Base-by-base conservation (phyloP, 1,140 invertebrate genomes). In the Drosophila cardini region DNA sequence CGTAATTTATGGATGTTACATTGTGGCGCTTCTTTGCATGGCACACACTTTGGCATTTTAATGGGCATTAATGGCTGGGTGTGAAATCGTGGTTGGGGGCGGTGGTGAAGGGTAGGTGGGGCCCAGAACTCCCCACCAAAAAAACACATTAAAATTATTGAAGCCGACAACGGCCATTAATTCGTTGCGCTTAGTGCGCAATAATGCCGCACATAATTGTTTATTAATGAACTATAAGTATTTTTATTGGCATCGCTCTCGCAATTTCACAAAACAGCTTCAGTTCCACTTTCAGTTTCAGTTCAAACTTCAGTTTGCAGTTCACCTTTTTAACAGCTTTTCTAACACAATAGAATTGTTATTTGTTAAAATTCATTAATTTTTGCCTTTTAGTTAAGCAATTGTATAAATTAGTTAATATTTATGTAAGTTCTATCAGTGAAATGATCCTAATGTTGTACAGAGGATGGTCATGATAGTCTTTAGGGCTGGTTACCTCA, bases 221-320 rank as follows among this genome's bases (percentile, higher is more conserved):
- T 89, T 87, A 87, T 87, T 87, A 87, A 87, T 87, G 84, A 87
- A 87, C 76, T 89, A 89, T 80, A 83, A 89, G 84, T 84, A 89
- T 87, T 87, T 87, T 87, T 87, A 87, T 87, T 89, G 80, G 80
- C 65, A 89, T 16, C 42, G 52, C 68, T 34, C 6, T 34, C 6
- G n/a, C 36, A 42, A 11, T 42, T 30, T n/a, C n/a, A 4, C 9
- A 40, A 15, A 18, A 6, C 16, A 36, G 26, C 18, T 52, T 7
- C 34, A 40, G 36, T 36, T 50, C 18, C 52, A 50, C n/a, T 38
- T 45, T 4, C 46, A 58, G 18, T 38, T 45, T 4, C 46, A 21
- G 6, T 46, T 26, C 21, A 50, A 50, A 21, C 10, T 36, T 1
- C 34, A 36, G 6, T 36, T 36, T 36, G 30, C 34, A 36, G 7